phyloP scores from a whole-genome alignment of 30 jellyfish, hydroid and myxozoan genomes.

The Aurelia coerulea region DNA sequence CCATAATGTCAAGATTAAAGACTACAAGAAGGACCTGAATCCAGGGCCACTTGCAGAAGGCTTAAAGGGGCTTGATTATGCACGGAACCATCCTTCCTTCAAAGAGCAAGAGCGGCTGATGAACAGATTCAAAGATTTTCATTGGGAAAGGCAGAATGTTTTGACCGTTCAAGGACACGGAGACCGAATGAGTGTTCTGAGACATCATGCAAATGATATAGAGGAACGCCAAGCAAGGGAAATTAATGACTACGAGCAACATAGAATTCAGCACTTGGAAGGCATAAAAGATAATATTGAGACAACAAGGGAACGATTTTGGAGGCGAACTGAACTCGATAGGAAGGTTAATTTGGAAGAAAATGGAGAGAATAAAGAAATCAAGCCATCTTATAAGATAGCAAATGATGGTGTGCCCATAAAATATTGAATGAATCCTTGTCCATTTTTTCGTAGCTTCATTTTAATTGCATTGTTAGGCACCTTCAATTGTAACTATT shows the following conservation, averaged over 20 bases:
- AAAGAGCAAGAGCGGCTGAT: conserved; percentile 56
- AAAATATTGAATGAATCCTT: conserved; percentile 12
- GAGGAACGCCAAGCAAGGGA: conserved; percentile 55
- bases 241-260: conserved; percentile 35
- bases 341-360: conserved; percentile 32
- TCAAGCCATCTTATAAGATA: conserved; percentile 58
- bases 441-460: too few species aligned
- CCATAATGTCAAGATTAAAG: conserved; percentile 68
- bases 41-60: conserved; percentile 34
- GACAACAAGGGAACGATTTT: conserved; percentile 52
- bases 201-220: conserved; percentile 43
- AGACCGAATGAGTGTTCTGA: conserved; percentile 57
- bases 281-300: conserved; percentile 67
- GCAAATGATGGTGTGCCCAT: conserved; percentile 74
- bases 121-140: conserved; percentile 62
- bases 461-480: too few species aligned
- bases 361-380: conserved; percentile 1
- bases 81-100: conserved; percentile 14
- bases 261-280: conserved; percentile 52
- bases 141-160: conserved; percentile 71
- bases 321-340: conserved; percentile 62
- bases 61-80: conserved; percentile 17
- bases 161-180: conserved; percentile 46
- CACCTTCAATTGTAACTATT: too few species aligned
- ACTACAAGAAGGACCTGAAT: conserved; percentile 32